phyloP scores from a whole-genome alignment of 2,888 invertebrate species.

The Polymixis flavicincta region DNA sequence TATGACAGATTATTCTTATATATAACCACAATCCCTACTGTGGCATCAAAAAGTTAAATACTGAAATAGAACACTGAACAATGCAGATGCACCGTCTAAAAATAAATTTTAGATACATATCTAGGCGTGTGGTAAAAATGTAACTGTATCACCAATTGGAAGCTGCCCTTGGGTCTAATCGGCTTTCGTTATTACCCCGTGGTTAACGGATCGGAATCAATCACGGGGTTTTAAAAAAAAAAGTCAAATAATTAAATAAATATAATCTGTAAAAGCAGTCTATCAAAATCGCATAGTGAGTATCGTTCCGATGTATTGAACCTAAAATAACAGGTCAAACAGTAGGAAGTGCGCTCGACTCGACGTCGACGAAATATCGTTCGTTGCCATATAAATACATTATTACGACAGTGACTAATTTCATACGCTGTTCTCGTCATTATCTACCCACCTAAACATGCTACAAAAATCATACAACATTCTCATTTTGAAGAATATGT shows the following conservation, averaged over 20 bases:
- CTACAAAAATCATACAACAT: constrained; percentile 4
- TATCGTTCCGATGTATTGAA: constrained; percentile 76
- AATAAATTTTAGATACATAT: neutral
- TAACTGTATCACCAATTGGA: no score
- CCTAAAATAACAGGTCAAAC: constrained; percentile 82
- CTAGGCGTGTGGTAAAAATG: no score
- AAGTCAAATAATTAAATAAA: no score
- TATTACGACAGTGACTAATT: constrained; percentile 77
- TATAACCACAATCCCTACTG: neutral
- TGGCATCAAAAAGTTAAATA: neutral
- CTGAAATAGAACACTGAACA: neutral
- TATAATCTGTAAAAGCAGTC: no score
- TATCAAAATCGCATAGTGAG: constrained; percentile 72
- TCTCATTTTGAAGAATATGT: neutral
- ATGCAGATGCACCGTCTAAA: neutral
- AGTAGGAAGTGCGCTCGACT: constrained; percentile 76
- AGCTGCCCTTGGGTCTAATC: no score
- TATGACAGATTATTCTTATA: neutral
- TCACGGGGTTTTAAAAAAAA: no score
- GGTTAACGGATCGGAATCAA: neutral
- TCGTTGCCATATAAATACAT: constrained; percentile 69
- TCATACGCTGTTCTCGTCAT: neutral
- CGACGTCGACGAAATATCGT: constrained; percentile 71
- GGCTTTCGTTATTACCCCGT: neutral
- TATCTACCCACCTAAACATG: neutral